These are phyloP conservation scores for Caenorhabditis wallacei DNA, from an alignment of 2,888 invertebrate genomes.

Conservation along the genomic window DNA sequence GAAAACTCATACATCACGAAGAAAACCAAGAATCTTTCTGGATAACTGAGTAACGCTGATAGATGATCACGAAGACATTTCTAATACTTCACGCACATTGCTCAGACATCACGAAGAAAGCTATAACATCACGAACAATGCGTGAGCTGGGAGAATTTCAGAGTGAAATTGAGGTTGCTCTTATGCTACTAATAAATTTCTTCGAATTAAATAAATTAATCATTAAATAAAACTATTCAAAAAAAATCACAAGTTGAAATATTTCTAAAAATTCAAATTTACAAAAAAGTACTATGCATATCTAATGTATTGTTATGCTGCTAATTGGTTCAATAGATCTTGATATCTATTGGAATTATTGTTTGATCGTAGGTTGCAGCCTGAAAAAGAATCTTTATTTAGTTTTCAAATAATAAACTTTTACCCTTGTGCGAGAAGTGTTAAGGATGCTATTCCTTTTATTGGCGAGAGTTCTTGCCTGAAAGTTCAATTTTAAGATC, in stretches of 20 bases:
- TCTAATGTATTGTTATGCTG: too few relatives aligned
- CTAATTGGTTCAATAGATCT: neutral
- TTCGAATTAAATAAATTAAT: too few relatives aligned
- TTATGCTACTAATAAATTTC: too few relatives aligned
- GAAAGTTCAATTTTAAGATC: neutral
- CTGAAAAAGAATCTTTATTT: neutral
- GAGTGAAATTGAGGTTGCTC: too few relatives aligned
- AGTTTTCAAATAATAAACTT: neutral
- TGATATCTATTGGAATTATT: neutral
- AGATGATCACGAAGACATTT: neutral
- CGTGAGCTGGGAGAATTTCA: too few relatives aligned
- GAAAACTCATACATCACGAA: neutral
- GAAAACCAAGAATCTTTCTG: too few relatives aligned
- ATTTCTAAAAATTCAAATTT: too few relatives aligned
- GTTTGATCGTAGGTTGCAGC: neutral
- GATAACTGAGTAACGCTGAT: neutral
- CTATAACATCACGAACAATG: neutral
- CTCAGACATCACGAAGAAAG: neutral
- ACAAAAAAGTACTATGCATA: too few relatives aligned
- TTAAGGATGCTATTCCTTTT: slow-evolving; percentile 24
- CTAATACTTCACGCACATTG: neutral
- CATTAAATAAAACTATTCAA: too few relatives aligned
- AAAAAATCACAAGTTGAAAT: too few relatives aligned
- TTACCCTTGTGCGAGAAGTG: slow-evolving; percentile 20
- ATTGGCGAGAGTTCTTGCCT: neutral